Conservation (phyloP, 2,113 vertebrate species). For the Lethenteron camtschaticum region DNA sequence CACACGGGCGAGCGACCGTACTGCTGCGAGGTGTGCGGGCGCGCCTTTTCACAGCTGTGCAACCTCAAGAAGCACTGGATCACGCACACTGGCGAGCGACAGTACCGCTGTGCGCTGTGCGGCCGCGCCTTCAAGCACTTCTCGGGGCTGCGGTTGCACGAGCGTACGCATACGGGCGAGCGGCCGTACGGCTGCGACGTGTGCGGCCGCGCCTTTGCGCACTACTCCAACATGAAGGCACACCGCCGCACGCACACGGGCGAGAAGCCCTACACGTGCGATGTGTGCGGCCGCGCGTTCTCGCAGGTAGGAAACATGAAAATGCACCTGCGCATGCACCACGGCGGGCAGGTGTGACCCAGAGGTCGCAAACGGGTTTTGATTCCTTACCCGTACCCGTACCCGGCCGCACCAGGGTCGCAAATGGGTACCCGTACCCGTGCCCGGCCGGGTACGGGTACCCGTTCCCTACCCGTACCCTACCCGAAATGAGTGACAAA, state of each 20-base stretch:
- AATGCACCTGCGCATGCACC: not conserved
- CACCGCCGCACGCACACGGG: not conserved
- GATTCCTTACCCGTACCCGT: too few species aligned
- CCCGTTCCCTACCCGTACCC: too few species aligned
- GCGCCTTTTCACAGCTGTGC: not conserved
- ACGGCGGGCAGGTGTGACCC: not conserved
- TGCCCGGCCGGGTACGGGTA: too few species aligned
- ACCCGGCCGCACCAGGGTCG: too few species aligned
- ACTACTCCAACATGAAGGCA: not conserved
- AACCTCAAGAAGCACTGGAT: not conserved
- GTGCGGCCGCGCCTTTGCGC: not conserved
- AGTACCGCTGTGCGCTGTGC: not conserved
- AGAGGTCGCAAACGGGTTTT: too few species aligned
- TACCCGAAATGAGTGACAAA: too few species aligned
- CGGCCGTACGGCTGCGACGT: not conserved
- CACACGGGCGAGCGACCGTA: not conserved
- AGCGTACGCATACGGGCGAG: conserved; percentile 3
- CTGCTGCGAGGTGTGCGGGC: not conserved
- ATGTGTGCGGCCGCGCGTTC: conserved; percentile 2
- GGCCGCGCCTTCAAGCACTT: not conserved
- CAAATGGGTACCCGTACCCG: too few species aligned
- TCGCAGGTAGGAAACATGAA: not conserved
- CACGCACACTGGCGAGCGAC: not conserved
- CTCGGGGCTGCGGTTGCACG: not conserved
- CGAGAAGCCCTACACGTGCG: conserved; percentile 2